A percentile compares a stretch with the other conserved stretches of the same genome.
These are phyloP conservation scores for Falco rusticolus DNA, from an alignment of 2,797 vertebrate species.

Conservation along the genomic window DNA sequence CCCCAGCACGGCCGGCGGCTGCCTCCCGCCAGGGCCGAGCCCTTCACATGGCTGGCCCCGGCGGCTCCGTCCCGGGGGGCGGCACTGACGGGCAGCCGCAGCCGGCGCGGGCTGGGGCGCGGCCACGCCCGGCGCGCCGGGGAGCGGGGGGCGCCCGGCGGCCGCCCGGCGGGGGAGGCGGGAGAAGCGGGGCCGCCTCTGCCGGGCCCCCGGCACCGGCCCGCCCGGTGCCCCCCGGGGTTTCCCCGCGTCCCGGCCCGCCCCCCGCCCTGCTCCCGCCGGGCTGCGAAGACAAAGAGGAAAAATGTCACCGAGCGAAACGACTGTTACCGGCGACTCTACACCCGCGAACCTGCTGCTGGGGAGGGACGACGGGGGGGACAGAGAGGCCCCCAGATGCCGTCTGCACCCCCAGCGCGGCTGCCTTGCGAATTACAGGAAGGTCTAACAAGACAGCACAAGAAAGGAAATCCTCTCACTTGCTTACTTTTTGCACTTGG, in stretches of 20 bases:
- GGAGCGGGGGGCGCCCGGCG: not conserved
- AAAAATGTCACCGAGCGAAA: not conserved
- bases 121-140: constrained; percentile 55
- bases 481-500: not conserved
- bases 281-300: not conserved
- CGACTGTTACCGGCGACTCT: not conserved
- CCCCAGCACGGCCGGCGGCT: not conserved
- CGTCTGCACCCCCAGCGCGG: not conserved
- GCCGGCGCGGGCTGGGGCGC: constrained; percentile 60
- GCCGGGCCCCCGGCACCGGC: too few species aligned
- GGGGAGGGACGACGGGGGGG: not conserved
- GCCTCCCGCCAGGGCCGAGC: not conserved
- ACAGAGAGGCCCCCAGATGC: not conserved
- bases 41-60: not conserved
- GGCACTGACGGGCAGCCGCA: constrained; percentile 77
- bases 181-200: not conserved
- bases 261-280: not conserved
- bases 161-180: not conserved
- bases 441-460: not conserved
- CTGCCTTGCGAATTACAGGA: not conserved
- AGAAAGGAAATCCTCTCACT: not conserved
- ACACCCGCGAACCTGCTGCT: not conserved
- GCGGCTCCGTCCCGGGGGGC: constrained; percentile 29
- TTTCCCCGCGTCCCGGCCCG: not conserved
- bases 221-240: not conserved